phyloP scores from a whole-genome alignment of 2,797 vertebrate species.

The Platalea minor region DNA sequence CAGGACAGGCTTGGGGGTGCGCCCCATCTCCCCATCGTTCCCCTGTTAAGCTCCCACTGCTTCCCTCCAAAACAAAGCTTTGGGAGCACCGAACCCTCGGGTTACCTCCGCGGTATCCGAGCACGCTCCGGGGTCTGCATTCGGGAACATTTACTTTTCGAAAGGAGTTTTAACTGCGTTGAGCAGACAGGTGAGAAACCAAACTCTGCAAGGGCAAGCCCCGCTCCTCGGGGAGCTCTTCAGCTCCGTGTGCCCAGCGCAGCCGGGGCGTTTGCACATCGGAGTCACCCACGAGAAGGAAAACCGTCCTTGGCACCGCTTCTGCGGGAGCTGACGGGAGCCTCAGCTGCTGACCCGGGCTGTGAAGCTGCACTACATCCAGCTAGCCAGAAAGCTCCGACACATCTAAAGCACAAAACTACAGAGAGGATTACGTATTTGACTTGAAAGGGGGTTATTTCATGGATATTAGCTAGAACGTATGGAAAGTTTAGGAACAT shows the following conservation, averaged over 20 bases:
- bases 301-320: neutral
- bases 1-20: neutral
- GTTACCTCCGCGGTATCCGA: accelerated
- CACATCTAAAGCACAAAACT: neutral
- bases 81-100: no score
- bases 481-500: slow-evolving; percentile 58
- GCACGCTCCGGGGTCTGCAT: accelerated
- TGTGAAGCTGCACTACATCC: no score
- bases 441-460: slow-evolving; percentile 22
- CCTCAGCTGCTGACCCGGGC: neutral
- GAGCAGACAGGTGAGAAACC: neutral
- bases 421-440: neutral
- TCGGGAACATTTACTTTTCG: neutral
- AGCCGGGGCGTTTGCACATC: accelerated
- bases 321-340: no score
- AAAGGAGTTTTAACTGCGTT: neutral
- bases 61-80: neutral
- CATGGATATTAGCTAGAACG: slow-evolving; percentile 44
- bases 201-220: neutral
- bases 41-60: neutral
- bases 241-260: no score
- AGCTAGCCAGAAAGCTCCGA: neutral
- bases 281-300: neutral
- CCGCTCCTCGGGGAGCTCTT: neutral
- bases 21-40: neutral